Evolutionary conservation across 2,113 vertebrate species (phyloP).

Genomic region (Dromas ardeola): DNA sequence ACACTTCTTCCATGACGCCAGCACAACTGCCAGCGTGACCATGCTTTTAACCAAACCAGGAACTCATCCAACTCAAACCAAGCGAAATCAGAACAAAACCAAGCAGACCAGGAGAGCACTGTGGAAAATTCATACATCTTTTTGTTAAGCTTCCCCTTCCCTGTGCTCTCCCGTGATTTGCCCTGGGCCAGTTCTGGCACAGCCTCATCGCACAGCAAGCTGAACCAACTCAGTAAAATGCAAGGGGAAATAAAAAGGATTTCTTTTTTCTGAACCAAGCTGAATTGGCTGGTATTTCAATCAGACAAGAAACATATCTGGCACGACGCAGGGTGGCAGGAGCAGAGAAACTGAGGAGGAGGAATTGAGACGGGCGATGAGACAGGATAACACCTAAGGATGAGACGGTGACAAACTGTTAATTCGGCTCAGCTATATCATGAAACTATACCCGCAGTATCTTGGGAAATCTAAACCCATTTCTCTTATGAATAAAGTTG

Average conservation of each 20-base stretch:
- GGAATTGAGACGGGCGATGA: neutral
- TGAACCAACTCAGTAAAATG: neutral
- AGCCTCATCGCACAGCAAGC: neutral
- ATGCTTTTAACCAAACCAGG: neutral
- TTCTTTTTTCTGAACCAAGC: neutral
- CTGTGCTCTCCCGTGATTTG: neutral
- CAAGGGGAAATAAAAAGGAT: neutral
- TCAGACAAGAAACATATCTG: neutral
- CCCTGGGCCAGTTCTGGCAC: neutral
- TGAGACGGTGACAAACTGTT: constrained; percentile 13
- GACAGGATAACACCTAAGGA: constrained; percentile 14
- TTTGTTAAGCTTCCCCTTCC: neutral
- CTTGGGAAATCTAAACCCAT: constrained; percentile 13
- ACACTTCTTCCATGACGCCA: accelerated
- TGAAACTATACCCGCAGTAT: neutral
- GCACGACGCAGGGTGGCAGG: neutral
- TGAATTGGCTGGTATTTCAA: neutral
- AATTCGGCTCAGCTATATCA: neutral
- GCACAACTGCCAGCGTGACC: neutral
- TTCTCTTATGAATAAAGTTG: neutral
- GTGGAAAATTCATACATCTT: accelerated
- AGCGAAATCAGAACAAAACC: neutral
- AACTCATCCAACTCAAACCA: neutral
- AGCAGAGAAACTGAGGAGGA: constrained; percentile 43
- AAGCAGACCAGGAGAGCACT: neutral